Evolutionary conservation across 1,140 invertebrate genomes (phyloP).

Genomic region (Ectropis grisescens): DNA sequence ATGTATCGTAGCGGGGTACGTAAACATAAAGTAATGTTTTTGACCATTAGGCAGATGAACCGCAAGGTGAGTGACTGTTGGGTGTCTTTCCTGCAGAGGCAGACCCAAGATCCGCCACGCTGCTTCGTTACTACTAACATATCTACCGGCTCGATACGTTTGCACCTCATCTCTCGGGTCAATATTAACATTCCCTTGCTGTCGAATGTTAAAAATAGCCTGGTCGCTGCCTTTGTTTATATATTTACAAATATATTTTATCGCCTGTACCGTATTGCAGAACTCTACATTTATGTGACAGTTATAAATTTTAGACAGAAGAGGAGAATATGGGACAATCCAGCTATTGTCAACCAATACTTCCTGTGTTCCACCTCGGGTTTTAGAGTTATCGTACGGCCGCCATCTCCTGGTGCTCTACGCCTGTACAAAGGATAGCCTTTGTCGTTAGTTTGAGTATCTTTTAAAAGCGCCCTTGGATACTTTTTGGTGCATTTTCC

Average conservation of each 20-base stretch:
- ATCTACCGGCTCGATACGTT: slow-evolving; percentile 9
- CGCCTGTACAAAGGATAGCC: slow-evolving; percentile 7
- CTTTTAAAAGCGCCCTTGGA: slow-evolving; percentile 7
- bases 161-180: slow-evolving; percentile 13
- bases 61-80: slow-evolving; percentile 21
- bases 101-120: slow-evolving; percentile 12
- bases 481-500: slow-evolving; percentile 10
- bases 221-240: slow-evolving; percentile 9
- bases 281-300: slow-evolving; percentile 21
- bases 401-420: slow-evolving; percentile 6
- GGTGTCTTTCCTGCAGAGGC: slow-evolving; percentile 21
- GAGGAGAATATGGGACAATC: slow-evolving; percentile 33
- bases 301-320: slow-evolving; percentile 18
- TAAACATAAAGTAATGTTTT: slow-evolving; percentile 19
- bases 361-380: slow-evolving; percentile 4
- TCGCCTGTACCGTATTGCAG: slow-evolving; percentile 9
- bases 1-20: slow-evolving; percentile 17
- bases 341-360: slow-evolving; percentile 21
- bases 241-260: slow-evolving; percentile 11
- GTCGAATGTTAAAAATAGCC: slow-evolving; percentile 21
- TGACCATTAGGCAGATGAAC: slow-evolving; percentile 19
- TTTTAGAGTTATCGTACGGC: slow-evolving; percentile 4
- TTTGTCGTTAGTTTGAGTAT: slow-evolving; percentile 6
- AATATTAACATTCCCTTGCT: slow-evolving; percentile 11
- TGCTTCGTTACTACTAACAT: slow-evolving; percentile 14